Conservation (phyloP, 2,888 invertebrate genomes). For the Hydrotaea cyrtoneurina region DNA sequence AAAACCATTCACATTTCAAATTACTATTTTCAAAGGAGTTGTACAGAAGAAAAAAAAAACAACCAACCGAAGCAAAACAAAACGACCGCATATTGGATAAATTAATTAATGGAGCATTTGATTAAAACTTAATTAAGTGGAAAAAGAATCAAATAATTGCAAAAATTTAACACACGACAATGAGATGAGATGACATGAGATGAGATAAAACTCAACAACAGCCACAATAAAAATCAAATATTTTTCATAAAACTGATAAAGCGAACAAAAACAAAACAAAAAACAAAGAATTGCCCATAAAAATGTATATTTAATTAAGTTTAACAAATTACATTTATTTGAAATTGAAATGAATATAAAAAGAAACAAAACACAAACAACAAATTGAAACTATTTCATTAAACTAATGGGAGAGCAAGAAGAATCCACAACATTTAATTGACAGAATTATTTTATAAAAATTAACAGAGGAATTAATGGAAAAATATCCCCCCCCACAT, state of each 20-base stretch:
- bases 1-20: background rate
- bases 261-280: slow-evolving; percentile 55
- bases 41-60: background rate
- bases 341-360: background rate
- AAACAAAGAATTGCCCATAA: too few relatives aligned
- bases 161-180: slow-evolving; percentile 29
- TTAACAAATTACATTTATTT: background rate
- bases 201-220: too few relatives aligned
- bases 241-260: slow-evolving; percentile 67
- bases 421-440: background rate
- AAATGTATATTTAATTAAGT: slow-evolving; percentile 32
- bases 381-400: too few relatives aligned
- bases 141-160: slow-evolving; percentile 25
- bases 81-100: slow-evolving; percentile 2
- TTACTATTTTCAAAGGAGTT: background rate
- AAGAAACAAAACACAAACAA: too few relatives aligned
- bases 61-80: background rate
- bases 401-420: too few relatives aligned
- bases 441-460: background rate
- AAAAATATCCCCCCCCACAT: background rate
- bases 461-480: background rate
- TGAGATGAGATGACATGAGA: too few relatives aligned
- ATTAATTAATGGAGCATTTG: slow-evolving; percentile 34
- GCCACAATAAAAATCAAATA: slow-evolving; percentile 46
- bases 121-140: slow-evolving; percentile 53